Evolutionary conservation across 2,888 invertebrate genomes (phyloP).

Genomic region (Lacanobia oleracea): DNA sequence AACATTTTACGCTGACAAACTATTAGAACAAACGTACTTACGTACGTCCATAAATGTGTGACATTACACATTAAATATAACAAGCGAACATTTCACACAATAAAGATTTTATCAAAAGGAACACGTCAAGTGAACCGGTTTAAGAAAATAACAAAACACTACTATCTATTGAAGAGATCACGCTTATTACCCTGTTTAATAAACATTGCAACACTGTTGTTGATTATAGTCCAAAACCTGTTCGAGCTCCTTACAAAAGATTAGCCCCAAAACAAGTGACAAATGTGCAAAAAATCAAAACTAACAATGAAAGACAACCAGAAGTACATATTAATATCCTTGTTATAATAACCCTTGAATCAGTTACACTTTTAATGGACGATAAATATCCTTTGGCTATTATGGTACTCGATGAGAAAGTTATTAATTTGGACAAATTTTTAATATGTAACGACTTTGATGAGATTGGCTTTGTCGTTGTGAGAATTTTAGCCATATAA

Average conservation of each 20-base stretch:
- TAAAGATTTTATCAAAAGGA: constrained; percentile 67
- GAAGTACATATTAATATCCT: constrained; percentile 86
- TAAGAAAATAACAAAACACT: constrained; percentile 66
- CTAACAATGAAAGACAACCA: constrained; percentile 80
- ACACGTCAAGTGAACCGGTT: constrained; percentile 69
- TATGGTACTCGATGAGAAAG: constrained; percentile 82
- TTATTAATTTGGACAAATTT: constrained; percentile 83
- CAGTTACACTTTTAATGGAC: constrained; percentile 87
- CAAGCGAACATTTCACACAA: constrained; percentile 51
- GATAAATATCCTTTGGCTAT: constrained; percentile 77
- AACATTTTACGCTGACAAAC: not conserved
- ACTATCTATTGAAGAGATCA: constrained; percentile 74
- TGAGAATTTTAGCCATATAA: constrained; percentile 76
- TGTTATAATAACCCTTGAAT: constrained; percentile 76
- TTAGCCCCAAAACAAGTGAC: constrained; percentile 72
- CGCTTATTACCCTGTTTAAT: constrained; percentile 89
- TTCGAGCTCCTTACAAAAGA: constrained; percentile 73
- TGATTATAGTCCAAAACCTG: constrained; percentile 83
- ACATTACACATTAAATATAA: constrained; percentile 45
- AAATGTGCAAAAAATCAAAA: constrained; percentile 83
- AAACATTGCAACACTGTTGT: constrained; percentile 90
- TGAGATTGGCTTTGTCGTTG: constrained; percentile 65
- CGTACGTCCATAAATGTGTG: constrained; percentile 16
- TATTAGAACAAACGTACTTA: not conserved
- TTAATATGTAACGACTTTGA: constrained; percentile 64